Percentiles rank a stretch among this genome's conserved stretches.
These are phyloP conservation scores for Lasioglossum leucozonium DNA, from an alignment of 2,888 invertebrate genomes.

Conservation along the genomic window DNA sequence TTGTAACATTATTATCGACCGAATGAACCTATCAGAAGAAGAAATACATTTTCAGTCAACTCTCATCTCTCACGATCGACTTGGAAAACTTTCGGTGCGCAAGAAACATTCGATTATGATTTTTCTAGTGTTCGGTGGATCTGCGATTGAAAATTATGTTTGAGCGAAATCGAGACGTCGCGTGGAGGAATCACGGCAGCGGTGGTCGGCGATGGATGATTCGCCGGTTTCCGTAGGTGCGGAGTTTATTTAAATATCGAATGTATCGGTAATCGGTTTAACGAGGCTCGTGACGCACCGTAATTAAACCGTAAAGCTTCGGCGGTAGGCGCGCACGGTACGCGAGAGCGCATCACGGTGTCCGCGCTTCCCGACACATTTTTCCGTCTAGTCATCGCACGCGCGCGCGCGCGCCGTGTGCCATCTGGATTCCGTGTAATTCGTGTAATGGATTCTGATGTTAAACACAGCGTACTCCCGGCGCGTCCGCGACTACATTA, in stretches of 20 bases:
- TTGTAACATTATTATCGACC: too few species aligned
- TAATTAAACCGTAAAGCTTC: constrained; percentile 64
- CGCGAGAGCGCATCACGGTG: background rate
- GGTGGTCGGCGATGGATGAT: background rate
- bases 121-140: background rate
- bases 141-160: background rate
- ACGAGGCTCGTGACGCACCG: constrained; percentile 63
- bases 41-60: background rate
- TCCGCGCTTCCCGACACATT: constrained; percentile 18
- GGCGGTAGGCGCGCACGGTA: background rate
- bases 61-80: background rate
- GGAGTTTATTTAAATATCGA: constrained; percentile 70
- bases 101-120: background rate
- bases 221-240: constrained; percentile 42
- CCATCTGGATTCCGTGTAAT: constrained; percentile 53
- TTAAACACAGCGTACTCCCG: constrained; percentile 53
- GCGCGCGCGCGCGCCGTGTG: background rate
- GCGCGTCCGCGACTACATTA: constrained; percentile 31
- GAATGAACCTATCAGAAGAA: too few species aligned
- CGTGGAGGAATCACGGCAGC: background rate
- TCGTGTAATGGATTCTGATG: constrained; percentile 65
- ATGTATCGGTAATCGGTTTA: constrained; percentile 69
- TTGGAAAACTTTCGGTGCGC: too few species aligned
- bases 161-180: background rate
- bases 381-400: constrained; percentile 41